These are phyloP conservation scores for Phasia obesa DNA, from an alignment of 2,888 invertebrate genomes.

Conservation along the genomic window DNA sequence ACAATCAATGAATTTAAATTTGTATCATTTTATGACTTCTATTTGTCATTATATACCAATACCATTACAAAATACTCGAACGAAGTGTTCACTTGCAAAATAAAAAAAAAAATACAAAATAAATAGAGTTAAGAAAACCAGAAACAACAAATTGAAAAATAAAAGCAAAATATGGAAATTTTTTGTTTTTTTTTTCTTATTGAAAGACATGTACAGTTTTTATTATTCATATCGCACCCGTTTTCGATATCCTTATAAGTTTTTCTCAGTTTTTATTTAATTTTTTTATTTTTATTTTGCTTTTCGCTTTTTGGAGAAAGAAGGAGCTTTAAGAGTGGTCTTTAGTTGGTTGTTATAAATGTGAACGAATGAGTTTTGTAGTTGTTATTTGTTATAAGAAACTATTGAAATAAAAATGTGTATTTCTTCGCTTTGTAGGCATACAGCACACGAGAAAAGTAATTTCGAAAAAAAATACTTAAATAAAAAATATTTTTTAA, in stretches of 20 bases:
- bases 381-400: constrained; percentile 20
- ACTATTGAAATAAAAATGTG: constrained; percentile 20
- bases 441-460: too few species aligned
- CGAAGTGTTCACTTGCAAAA: neutral
- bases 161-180: neutral
- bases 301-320: neutral
- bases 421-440: neutral
- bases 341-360: constrained; percentile 34
- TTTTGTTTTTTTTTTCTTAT: constrained; percentile 25
- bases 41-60: constrained; percentile 34
- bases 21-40: constrained; percentile 59
- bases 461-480: too few species aligned
- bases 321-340: neutral
- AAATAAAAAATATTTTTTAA: too few species aligned
- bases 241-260: constrained; percentile 54
- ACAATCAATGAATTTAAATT: constrained; percentile 63
- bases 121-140: neutral
- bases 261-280: neutral
- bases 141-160: neutral
- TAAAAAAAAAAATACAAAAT: neutral
- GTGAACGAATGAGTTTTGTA: constrained; percentile 23
- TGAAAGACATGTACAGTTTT: constrained; percentile 23
- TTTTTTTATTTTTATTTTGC: neutral
- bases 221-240: constrained; percentile 24
- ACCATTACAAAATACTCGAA: neutral